Base-by-base conservation (phyloP, 2,113 vertebrate genomes). In the Ascaphus truei region DNA sequence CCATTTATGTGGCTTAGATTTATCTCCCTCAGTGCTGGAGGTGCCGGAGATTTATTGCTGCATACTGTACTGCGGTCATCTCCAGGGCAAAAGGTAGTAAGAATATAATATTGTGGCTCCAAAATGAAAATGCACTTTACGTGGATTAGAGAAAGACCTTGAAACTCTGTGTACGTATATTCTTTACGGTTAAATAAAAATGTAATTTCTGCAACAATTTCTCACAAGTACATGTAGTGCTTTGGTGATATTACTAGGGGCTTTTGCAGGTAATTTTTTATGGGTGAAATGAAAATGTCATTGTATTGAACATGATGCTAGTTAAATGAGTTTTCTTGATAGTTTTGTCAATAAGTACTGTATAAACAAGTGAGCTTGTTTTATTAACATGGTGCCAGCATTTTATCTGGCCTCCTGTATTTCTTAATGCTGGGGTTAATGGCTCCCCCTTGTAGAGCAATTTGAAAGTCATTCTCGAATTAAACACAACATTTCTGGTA, bases 291-390 rank as follows among this genome's bases (percentile, higher is more conserved):
- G 15, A 13, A 47, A 62, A 47, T 18, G 4, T 27, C 22, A 51
- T 51, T 37, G 11, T 33, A 50, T 62, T 31, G 29, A 62, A 15
- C 60, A 18, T 10, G 18, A 48, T 48, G 18, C 18, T 48, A 7
- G 41, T n/a, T 62, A 48, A 62, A 48, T 62, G 11, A 23, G 60
- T 48, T 29, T 62, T 62, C 43, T 25, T 61, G 29, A 62, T 62
- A 33, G 27, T 4, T 48, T 23, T 62, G 60, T 62, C 43, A 33
- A 48, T 48, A n/a, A n/a, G n/a, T n/a, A 63, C 29, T 18, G 9
- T 48, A 4, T 33, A 18, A 63, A 48, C 22, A 16, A n/a, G 15
- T 1, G 3, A 47, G 20, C n/a, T 37, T 22, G 11, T 2, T 34
- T 52, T 64, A 39, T 13, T 26, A n/a, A 15, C 22, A 27, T 51